Base-by-base conservation (phyloP, 2,888 invertebrate species). In the Flexamia atlantica region DNA sequence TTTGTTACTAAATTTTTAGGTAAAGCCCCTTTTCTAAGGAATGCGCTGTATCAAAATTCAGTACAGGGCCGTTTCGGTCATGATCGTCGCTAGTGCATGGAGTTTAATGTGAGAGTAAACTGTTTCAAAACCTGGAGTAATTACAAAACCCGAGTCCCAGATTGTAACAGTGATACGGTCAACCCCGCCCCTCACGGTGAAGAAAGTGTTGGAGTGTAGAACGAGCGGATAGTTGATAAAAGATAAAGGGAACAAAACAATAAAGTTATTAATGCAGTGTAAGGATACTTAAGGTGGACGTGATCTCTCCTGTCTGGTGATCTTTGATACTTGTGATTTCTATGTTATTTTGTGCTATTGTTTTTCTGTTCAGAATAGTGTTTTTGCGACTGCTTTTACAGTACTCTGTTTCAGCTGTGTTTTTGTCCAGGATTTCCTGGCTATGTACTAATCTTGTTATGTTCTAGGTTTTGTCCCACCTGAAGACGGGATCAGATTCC, bases 61-160 rank as follows among this genome's bases (percentile, higher is more conserved):
- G 46, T 14, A 23, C 57, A 25, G 14, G 57, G 57, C 12, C 14
- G 20, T 20, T 23, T 14, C 14, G 57, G 57, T 57, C 23, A 57
- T 20, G 9, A 3, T 20, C 57, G 12, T 7, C 5, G 23, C 57
- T 23, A 57, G 14, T 57, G 25, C 2, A 17, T 14, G 2, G 17
- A 46, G 46, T 36, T 36, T 3, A 2, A 14, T 17, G 23, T 57
- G 25, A 57, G 57, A 23, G 57, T 14, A 57, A 57, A 23, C 4
- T 57, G 57, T 57, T 57, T 23, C 57, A 57, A 57, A 57, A 57
- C 57, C 7, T 5, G 23, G 1, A 57, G 20, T 57, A 57, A 57
- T 57, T 57, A 23, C 57, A 46, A 17, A 17, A 46, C 14, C 46
- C 3, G 46, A 46, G 46, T 17, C 12, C 12, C 12, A 46, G 46